Conservation (phyloP, 2,113 vertebrate species). For the Channa argus region DNA sequence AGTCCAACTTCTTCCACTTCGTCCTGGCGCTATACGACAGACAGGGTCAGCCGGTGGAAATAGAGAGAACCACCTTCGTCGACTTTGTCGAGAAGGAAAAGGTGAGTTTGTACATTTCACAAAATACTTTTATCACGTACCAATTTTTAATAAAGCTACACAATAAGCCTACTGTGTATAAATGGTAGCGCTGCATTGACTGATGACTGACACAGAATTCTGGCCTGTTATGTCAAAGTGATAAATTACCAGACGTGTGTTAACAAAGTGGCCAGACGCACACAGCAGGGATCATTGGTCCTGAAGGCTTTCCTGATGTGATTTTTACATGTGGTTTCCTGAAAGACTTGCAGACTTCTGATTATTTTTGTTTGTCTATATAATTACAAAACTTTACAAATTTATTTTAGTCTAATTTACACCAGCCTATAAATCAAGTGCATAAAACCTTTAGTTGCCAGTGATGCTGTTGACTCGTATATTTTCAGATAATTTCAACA, state of each 20-base stretch:
- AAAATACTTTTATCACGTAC: background rate
- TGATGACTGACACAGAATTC: background rate
- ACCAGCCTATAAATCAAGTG: background rate
- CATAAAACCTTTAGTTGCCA: slow-evolving; percentile 4
- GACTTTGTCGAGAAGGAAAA: slow-evolving; percentile 99
- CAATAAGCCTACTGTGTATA: background rate
- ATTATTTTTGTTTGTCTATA: background rate
- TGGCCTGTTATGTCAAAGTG: slow-evolving; percentile 50
- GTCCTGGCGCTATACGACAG: slow-evolving; percentile 98
- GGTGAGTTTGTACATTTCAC: slow-evolving; percentile 80
- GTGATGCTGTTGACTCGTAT: slow-evolving; percentile 14
- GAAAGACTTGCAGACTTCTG: slow-evolving; percentile 6
- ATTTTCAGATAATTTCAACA: slow-evolving; percentile 12
- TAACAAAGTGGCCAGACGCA: slow-evolving; percentile 49
- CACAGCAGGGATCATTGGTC: slow-evolving; percentile 55
- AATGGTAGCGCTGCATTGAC: background rate
- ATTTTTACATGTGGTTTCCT: slow-evolving; percentile 48
- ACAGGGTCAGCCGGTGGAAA: slow-evolving; percentile 98
- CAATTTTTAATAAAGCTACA: background rate
- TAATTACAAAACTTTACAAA: background rate
- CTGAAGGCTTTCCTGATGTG: slow-evolving; percentile 36
- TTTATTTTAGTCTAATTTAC: background rate
- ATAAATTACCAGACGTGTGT: slow-evolving; percentile 57
- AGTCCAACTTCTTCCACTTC: slow-evolving; percentile 99
- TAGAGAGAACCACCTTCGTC: slow-evolving; percentile 95